Evolutionary conservation across 2,888 invertebrate genomes (phyloP), one percentile per base, ranked within the genome.

Genomic region (Drosophila ustulata): DNA sequence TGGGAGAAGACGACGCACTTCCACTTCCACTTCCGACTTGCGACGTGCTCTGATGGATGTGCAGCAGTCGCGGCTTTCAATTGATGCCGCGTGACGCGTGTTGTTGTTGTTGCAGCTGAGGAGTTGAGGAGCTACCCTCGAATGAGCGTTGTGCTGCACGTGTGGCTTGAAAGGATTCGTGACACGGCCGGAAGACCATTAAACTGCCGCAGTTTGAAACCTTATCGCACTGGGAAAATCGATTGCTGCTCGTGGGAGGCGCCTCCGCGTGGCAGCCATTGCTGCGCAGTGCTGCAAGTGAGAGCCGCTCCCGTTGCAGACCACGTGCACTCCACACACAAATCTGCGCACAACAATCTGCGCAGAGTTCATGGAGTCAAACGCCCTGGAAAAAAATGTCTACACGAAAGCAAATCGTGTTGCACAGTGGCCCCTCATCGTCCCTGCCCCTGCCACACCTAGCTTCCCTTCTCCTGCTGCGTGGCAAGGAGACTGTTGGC

Each of bases 161-260:
- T 87, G 87, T 75, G 69, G 52, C 68, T 80, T 85, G 71, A 80
- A 80, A 83, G 80, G 83, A 82, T 80, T 80, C 77, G 50, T 37
- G 57, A 50, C 39, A 50, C 55, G 45, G 30, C 69, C 70, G 83
- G 83, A 86, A 81, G 84, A 50, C 72, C 65, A 71, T 78, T 70
- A 73, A 78, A 65, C 75, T 51, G 75, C 69, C 71, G 75, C 67
- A 56, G 63, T 49, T 32, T 70, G 80, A 81, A 86, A 86, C 83
- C 78, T 80, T 88, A 86, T 87, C 75, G 41, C 80, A 64, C 66
- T 78, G 86, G 88, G 86, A 87, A 87, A 87, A 87, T 87, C 86
- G 86, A 87, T 87, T 82, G 39, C 45, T 1, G 3, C 28, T 47
- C 25, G 13, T 75, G 83, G 86, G 86, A 86, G 86, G 86, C 75